Evolutionary conservation across 2,113 vertebrate species (phyloP).

Genomic region (Nestor notabilis): DNA sequence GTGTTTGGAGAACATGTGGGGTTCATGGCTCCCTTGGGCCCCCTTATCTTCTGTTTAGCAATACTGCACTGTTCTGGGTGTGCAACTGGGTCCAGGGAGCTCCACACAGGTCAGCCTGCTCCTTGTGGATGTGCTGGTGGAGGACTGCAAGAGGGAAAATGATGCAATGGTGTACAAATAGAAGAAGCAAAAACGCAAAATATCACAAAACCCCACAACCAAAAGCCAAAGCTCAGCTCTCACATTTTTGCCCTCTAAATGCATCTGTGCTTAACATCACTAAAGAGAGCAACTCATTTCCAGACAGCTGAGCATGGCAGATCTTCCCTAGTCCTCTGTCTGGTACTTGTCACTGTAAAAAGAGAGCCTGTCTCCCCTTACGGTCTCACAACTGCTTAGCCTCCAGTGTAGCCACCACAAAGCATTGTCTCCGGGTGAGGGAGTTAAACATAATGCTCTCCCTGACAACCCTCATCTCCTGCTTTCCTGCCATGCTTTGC

Average conservation of each 20-base stretch:
- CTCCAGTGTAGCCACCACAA: neutral
- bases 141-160: neutral
- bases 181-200: neutral
- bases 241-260: neutral
- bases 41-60: neutral
- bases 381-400: fast-evolving
- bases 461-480: neutral
- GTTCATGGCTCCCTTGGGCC: neutral
- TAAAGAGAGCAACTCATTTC: neutral
- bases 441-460: neutral
- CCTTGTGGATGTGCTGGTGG: fast-evolving
- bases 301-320: neutral
- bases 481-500: neutral
- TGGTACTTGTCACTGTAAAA: neutral
- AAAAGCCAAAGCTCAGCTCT: neutral
- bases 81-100: neutral
- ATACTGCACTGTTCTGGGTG: neutral
- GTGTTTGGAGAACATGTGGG: fast-evolving
- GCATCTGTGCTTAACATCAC: neutral
- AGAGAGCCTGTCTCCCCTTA: neutral
- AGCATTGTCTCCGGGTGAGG: neutral
- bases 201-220: neutral
- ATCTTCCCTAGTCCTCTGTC: neutral
- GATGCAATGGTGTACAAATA: neutral
- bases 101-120: neutral